A percentile compares a stretch with the other conserved stretches of the same genome.
phyloP scores from a whole-genome alignment of 2,888 invertebrate species.

The Sphinx pinastri region DNA sequence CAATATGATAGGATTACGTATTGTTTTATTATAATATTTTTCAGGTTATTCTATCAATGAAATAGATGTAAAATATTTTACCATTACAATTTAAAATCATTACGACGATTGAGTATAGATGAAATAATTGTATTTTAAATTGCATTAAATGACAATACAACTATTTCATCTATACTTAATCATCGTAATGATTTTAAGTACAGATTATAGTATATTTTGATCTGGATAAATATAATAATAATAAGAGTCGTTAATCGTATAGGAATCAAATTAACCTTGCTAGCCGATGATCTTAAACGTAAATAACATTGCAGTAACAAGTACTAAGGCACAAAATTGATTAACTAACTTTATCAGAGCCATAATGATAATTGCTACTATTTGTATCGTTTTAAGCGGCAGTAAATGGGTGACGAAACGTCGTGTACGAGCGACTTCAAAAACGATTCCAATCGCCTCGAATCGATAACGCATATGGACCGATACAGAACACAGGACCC shows the following conservation, averaged over 20 bases:
- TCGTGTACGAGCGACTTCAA: too few species aligned
- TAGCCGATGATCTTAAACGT: not conserved
- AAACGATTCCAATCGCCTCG: too few species aligned
- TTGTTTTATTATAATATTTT: too few species aligned
- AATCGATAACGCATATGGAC: too few species aligned
- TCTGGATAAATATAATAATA: not conserved
- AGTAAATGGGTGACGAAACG: too few species aligned
- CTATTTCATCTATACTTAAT: too few species aligned
- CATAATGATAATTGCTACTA: too few species aligned
- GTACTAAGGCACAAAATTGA: not conserved
- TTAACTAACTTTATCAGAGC: not conserved
- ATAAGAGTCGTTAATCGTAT: not conserved
- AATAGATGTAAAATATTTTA: not conserved
- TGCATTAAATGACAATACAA: too few species aligned
- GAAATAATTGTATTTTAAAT: not conserved
- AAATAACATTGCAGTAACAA: not conserved
- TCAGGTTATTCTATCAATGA: too few species aligned
- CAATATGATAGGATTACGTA: not conserved
- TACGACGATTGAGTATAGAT: not conserved
- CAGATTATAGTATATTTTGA: not conserved
- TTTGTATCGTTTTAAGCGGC: too few species aligned
- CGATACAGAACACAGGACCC: too few species aligned
- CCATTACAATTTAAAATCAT: not conserved
- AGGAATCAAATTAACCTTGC: too few species aligned
- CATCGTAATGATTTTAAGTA: not conserved